Base-by-base conservation (phyloP, 2,888 invertebrate genomes). In the Trypoxylon attenuatum region DNA sequence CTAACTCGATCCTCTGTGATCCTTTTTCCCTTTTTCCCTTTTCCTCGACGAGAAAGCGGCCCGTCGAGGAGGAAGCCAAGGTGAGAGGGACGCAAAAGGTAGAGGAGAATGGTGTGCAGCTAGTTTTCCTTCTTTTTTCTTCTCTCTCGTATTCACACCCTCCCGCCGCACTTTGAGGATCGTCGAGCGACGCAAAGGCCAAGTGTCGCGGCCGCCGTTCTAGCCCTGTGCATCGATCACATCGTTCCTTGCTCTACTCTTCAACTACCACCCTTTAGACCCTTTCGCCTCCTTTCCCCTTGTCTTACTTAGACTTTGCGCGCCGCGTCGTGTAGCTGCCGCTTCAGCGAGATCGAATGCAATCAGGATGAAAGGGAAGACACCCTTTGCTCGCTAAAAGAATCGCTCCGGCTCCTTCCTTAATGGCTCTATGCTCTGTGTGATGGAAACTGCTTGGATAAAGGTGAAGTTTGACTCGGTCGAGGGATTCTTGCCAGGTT, bases 181-280 rank as follows among this genome's bases (percentile, higher is more conserved):
- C 65, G 65, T 54, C 41, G 56, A 57, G 53, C 45, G 43, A 59
- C 49, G 69, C 69, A 71, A 71, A 71, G 71, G 71, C 58, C 71
- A 69, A 71, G 65, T 71, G 71, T 71, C 71, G 65, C 46, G 69
- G 69, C 65, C 71, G 59, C 61, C 41, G 42, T 19, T 62, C 57
- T 59, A 65, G 65, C 69, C 71, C 65, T 57, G 61, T 66, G 69
- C 71, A 69, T 71, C 69, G 71, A 71, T 69, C 69, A 69, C 62
- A 62, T 59, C 65, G 46, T 64, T 64, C 56, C 33, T 54, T 55
- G 18, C 63, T 54, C 45, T 46, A 13, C 62, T 15, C 27, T 18
- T 8, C n/a, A 13, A 13, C 33, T 8, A 8, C 46, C 27, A 33
- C 55, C 16, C 33, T 29, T 5, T 39, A 3, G 13, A 21, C 13